Conservation (phyloP, 2,113 vertebrate species). For the Otis tarda region DNA sequence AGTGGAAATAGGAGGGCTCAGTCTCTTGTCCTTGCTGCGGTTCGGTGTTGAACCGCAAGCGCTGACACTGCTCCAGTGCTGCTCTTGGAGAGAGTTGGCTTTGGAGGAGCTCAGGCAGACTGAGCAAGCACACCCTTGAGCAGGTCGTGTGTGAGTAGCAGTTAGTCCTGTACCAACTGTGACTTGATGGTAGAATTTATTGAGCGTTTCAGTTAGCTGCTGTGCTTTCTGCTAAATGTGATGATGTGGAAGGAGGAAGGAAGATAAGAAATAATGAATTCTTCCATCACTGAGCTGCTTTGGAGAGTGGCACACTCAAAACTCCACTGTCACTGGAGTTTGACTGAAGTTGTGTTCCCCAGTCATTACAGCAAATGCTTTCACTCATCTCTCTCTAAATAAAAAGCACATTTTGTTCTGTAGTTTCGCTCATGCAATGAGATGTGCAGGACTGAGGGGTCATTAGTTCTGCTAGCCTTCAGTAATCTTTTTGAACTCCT, state of each 20-base stretch:
- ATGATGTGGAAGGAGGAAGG: not conserved
- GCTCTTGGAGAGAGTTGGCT: not conserved
- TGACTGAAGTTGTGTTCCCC: not conserved
- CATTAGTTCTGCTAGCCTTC: not conserved
- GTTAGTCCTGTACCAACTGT: accelerated
- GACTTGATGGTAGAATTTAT: not conserved
- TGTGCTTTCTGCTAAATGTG: not conserved
- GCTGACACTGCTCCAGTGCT: accelerated
- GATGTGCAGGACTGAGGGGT: not conserved
- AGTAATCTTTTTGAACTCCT: not conserved
- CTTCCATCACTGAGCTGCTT: not conserved
- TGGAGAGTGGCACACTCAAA: no score
- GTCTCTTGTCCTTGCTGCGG: not conserved
- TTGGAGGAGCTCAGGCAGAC: not conserved
- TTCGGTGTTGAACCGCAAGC: accelerated
- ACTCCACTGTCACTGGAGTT: not conserved
- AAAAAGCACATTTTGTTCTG: not conserved
- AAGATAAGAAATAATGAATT: not conserved
- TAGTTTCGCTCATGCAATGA: not conserved
- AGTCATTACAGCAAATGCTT: not conserved
- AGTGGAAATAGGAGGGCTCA: not conserved
- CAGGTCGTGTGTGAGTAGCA: accelerated
- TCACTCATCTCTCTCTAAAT: not conserved
- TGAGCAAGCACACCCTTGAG: not conserved
- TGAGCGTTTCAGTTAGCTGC: not conserved